phyloP scores from a whole-genome alignment of 2,797 vertebrate species.

The Phoxinus dragarum region DNA sequence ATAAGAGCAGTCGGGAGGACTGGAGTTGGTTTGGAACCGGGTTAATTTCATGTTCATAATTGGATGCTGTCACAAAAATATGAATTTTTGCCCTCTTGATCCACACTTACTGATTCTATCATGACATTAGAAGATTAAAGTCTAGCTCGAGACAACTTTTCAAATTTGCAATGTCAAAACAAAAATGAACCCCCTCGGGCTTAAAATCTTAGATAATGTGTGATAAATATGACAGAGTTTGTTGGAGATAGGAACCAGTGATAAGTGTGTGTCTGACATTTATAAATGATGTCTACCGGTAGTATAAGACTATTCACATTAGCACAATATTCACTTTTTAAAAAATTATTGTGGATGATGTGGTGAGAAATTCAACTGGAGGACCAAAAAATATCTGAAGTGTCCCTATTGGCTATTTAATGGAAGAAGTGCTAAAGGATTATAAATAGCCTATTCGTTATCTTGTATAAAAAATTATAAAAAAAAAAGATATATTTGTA shows the following conservation, averaged over 20 bases:
- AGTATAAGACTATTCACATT: not conserved
- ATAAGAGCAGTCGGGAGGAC: not conserved
- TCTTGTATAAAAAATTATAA: too few relatives aligned
- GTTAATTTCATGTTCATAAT: slow-evolving; percentile 11
- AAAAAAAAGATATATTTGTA: too few relatives aligned
- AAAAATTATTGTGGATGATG: not conserved
- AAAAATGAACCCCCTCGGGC: not conserved
- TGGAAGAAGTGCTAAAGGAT: too few relatives aligned
- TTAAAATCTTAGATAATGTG: not conserved
- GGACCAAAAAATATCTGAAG: not conserved
- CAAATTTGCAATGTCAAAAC: slow-evolving; percentile 1
- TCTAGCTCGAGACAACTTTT: not conserved
- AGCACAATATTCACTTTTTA: not conserved
- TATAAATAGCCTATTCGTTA: too few relatives aligned
- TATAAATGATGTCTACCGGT: not conserved
- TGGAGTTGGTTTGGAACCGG: not conserved
- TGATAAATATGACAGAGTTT: not conserved
- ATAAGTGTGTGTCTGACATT: not conserved
- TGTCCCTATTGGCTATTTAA: not conserved
- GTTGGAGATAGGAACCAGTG: not conserved
- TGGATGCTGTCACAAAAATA: slow-evolving; percentile 11
- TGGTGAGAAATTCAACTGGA: not conserved
- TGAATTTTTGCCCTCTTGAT: not conserved
- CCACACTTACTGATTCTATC: slow-evolving; percentile 1
- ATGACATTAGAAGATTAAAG: slow-evolving; percentile 6